These are phyloP conservation scores for Nemapogon koenigi DNA, from an alignment of 2,888 invertebrate genomes.

Conservation along the genomic window DNA sequence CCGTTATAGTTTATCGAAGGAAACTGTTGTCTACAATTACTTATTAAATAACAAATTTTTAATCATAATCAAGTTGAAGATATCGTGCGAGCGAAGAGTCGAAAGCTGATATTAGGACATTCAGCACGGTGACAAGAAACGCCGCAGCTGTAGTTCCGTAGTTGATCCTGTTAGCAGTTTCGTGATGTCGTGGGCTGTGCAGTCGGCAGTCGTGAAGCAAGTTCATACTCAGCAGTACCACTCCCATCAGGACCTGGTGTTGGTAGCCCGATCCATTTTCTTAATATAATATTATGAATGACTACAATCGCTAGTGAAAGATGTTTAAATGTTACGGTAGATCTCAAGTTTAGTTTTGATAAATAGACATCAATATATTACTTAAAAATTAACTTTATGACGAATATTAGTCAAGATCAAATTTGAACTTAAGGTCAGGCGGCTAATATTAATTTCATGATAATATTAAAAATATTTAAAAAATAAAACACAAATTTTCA, in stretches of 20 bases:
- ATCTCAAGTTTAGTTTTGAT: too few species aligned
- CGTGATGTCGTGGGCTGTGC: conserved; percentile 72
- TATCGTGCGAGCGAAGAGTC: conserved; percentile 73
- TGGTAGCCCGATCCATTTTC: not conserved
- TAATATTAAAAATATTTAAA: not conserved
- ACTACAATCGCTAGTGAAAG: too few species aligned
- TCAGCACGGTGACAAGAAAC: conserved; percentile 76
- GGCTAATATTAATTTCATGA: too few species aligned
- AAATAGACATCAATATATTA: too few species aligned
- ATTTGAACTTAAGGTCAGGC: too few species aligned
- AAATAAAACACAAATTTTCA: not conserved
- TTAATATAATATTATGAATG: not conserved
- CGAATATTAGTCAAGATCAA: too few species aligned
- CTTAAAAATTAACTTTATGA: too few species aligned
- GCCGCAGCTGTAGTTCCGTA: conserved; percentile 73
- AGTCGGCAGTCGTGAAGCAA: conserved; percentile 79
- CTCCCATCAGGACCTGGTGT: conserved; percentile 74
- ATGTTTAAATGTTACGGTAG: too few species aligned
- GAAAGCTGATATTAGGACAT: conserved; percentile 79
- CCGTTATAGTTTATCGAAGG: too few species aligned
- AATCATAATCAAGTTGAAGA: conserved; percentile 31
- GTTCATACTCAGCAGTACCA: conserved; percentile 76
- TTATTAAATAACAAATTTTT: too few species aligned
- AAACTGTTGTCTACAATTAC: too few species aligned
- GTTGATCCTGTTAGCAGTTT: conserved; percentile 74